Base-by-base conservation (phyloP, 2,888 invertebrate genomes). In the Noctua comes region DNA sequence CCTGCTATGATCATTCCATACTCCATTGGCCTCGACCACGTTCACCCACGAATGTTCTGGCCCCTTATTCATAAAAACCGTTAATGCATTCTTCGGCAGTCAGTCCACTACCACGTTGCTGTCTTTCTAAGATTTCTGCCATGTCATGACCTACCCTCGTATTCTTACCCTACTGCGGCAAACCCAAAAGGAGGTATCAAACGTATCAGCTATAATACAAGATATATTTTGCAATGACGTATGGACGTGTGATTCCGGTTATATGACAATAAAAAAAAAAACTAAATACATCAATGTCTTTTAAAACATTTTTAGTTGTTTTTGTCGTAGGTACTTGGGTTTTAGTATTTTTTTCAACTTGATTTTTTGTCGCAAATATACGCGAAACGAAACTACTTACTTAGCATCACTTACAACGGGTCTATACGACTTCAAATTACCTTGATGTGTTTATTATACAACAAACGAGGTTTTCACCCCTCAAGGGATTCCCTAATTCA, bases 401-500 rank as follows among this genome's bases (percentile, higher is more conserved):
- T 31, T 18, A 27, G 59, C 59, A 62, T 2, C 8, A 31, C 27
- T 62, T 40, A 27, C 40, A 24, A 36, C 11, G 31, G 8, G 27
- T 73, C 11, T 43, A 48, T 3, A 3, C 1, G 5, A 27, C 24
- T 46, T 54, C 24, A 57, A 64, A 83, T 43, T 57, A 65, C 54
- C n/a, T 24, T n/a, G 18, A 79, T 68, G 18, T 24, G 7, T 71
- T 71, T 51, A 59, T 65, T 73, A 70, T 31, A 51, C 66, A 57
- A 36, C 64, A 59, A 64, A 8, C 18, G 36, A 1, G n/a, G 4
- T 40, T 11, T n/a, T 76, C 43, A 46, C 11, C 66, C 27, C n/a
- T 57, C 57, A 3, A 31, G 62, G 31, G 51, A 40, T 10, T 48
- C 11, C 27, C 48, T 7, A 18, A 70, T 86, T 62, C 40, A 1